Conservation (phyloP, 2,113 vertebrate genomes). For the Acanthisitta chloris region DNA sequence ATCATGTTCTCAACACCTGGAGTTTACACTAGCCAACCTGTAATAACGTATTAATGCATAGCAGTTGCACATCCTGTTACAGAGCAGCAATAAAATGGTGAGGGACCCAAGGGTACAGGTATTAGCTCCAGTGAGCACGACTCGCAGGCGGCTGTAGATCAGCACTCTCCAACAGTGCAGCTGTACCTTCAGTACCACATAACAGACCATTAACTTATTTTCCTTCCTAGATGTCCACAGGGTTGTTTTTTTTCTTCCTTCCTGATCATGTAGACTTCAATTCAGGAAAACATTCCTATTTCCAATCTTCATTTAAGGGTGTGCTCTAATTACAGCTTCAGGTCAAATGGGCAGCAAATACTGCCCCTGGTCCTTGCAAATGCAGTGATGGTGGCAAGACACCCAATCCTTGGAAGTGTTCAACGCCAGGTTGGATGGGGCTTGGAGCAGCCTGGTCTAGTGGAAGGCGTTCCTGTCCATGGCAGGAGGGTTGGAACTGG, state of each 20-base stretch:
- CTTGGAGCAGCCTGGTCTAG: background rate
- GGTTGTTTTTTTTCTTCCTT: background rate
- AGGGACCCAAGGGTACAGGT: conserved; percentile 15
- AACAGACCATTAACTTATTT: background rate
- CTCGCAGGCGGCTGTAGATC: background rate
- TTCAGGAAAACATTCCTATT: background rate
- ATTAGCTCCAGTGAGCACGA: background rate
- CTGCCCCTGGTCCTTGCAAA: background rate
- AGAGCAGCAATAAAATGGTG: conserved; percentile 41
- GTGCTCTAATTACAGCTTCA: background rate
- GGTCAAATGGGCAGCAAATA: background rate
- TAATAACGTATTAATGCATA: conserved; percentile 52
- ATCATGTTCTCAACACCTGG: conserved; percentile 66
- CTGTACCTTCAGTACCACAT: background rate
- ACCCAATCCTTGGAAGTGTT: background rate
- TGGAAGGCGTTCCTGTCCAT: background rate
- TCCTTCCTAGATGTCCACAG: background rate
- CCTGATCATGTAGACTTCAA: background rate
- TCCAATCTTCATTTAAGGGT: background rate
- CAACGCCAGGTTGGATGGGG: fast-evolving
- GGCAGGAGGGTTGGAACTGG: background rate
- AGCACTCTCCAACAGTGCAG: background rate
- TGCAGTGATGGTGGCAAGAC: too few species aligned
- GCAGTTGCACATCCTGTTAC: conserved; percentile 56
- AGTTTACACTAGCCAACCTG: conserved; percentile 50